Base-by-base conservation (phyloP, 2,888 invertebrate genomes). In the Agrochola circellaris region DNA sequence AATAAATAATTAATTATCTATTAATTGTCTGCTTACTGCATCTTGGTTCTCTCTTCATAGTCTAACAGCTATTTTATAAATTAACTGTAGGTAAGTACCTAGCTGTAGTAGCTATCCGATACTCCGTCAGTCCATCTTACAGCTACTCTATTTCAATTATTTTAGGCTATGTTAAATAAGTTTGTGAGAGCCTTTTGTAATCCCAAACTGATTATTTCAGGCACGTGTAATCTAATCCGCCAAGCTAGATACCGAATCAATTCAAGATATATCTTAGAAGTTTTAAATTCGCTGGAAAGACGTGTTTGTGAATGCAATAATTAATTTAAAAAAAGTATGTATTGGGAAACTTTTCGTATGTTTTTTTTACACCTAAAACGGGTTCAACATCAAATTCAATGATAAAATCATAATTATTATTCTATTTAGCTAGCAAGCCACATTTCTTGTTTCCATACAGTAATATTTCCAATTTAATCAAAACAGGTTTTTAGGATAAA, bases 41-140 rank as follows among this genome's bases (percentile, higher is more conserved):
- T 38, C 38, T 38, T 38, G 38, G 38, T 38, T 38, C 38, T 38
- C 38, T 38, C 38, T 38, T 38, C 38, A 38, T 0, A 38, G 0
- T 7, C 51, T 23, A 65, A 64, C 42, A 65, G 11, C 26, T 65
- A 65, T 64, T 65, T 65, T 45, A 66, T 66, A 26, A 13, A 66
- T 26, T 45, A 45, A 26, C 17, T 45, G 45, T 45, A 45, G 13
- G 45, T 42, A 42, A 42, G 42, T 13, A 38, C 0, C 0, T 11
- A 26, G n/a, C 2, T 65, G 42, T 42, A 42, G 17, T 65, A 42
- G n/a, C 17, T 65, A 54, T 2, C 23, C n/a, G n/a, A 54, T n/a
- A n/a, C n/a, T 54, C 42, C 11, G 11, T 11, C n/a, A 45, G 42
- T 65, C 9, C 3, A 17, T 65, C 26, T 45, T 1, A 7, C 26